Percentiles rank a stretch among this genome's conserved stretches.
Conservation (phyloP, 2,113 vertebrate species). For the Talpa occidentalis region DNA sequence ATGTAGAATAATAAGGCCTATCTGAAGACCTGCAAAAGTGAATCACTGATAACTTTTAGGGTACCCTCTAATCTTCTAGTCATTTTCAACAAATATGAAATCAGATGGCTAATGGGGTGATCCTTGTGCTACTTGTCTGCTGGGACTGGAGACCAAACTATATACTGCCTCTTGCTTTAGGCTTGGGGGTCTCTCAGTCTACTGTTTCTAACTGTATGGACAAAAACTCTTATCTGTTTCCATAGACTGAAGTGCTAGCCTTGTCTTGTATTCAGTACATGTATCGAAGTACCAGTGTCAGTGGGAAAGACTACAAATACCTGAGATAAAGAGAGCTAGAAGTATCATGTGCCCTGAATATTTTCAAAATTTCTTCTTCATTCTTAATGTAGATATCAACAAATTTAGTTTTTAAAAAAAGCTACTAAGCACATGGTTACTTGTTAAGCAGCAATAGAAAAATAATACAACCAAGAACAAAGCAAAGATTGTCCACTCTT, state of each 20-base stretch:
- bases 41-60: conserved; percentile 10
- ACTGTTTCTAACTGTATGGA: neutral
- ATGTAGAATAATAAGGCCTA: conserved; percentile 36
- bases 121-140: neutral
- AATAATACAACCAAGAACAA: conserved; percentile 8
- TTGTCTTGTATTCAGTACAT: too few species aligned
- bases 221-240: conserved; percentile 11
- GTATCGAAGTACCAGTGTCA: neutral
- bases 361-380: conserved; percentile 32
- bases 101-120: neutral
- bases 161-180: neutral
- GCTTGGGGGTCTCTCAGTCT: neutral
- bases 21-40: neutral
- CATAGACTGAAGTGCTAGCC: too few species aligned
- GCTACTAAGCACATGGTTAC: neutral
- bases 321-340: conserved; percentile 16
- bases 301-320: conserved; percentile 3
- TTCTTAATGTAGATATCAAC: conserved; percentile 39
- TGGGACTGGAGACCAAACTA: neutral
- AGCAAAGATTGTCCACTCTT: neutral
- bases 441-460: conserved; percentile 40
- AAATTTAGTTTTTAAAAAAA: neutral
- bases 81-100: conserved; percentile 23
- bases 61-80: neutral
- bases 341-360: conserved; percentile 12